Evolutionary conservation across 2,888 invertebrate species (phyloP).

Genomic region (Griposia aprilina): DNA sequence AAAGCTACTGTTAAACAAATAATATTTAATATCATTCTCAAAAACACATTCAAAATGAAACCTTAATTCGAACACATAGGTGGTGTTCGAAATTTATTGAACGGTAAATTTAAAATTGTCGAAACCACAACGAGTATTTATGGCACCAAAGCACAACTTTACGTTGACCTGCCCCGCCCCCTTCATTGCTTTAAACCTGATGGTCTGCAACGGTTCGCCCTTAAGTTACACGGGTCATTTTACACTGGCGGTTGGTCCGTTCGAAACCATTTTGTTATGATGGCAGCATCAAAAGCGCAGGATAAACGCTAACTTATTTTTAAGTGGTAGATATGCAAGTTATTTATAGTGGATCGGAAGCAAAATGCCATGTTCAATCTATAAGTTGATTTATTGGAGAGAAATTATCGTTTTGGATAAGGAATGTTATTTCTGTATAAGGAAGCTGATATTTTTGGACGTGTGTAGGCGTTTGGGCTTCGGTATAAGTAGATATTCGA

Average conservation of each 20-base stretch:
- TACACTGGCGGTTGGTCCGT: slow-evolving; percentile 66
- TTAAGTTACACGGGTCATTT: slow-evolving; percentile 63
- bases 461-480: slow-evolving; percentile 11
- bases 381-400: slow-evolving; percentile 82
- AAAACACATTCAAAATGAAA: slow-evolving; percentile 62
- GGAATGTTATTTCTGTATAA: slow-evolving; percentile 53
- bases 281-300: slow-evolving; percentile 75
- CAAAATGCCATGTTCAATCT: slow-evolving; percentile 83
- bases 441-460: slow-evolving; percentile 54
- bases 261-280: slow-evolving; percentile 81
- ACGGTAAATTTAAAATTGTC: slow-evolving; percentile 69
- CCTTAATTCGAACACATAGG: slow-evolving; percentile 68
- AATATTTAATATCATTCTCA: not conserved
- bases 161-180: slow-evolving; percentile 70
- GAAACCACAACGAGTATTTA: slow-evolving; percentile 82
- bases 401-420: slow-evolving; percentile 76
- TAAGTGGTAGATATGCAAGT: slow-evolving; percentile 82
- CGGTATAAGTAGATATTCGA: not conserved
- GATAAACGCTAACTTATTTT: slow-evolving; percentile 86
- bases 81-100: slow-evolving; percentile 41
- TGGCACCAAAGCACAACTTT: slow-evolving; percentile 76
- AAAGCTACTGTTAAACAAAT: slow-evolving; percentile 80
- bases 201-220: slow-evolving; percentile 30
- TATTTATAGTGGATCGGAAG: slow-evolving; percentile 86
- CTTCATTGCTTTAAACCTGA: slow-evolving; percentile 25